These are phyloP conservation scores for Chloropsis cyanopogon DNA, from an alignment of 2,113 vertebrate genomes.

Conservation along the genomic window DNA sequence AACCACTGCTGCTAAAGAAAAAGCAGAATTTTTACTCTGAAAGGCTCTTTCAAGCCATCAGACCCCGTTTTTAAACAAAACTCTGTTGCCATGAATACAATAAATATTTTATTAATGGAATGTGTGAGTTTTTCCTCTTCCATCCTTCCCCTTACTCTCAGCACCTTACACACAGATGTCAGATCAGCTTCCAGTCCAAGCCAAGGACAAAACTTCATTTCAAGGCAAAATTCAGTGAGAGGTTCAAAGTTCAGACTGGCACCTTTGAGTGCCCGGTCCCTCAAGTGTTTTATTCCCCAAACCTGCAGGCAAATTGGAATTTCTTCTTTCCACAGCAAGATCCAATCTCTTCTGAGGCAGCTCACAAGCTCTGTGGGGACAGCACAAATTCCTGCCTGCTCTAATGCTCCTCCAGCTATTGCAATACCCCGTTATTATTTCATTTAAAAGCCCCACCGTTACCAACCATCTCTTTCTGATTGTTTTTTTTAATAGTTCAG, in stretches of 20 bases:
- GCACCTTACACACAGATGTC: not conserved
- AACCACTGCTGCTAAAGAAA: not conserved
- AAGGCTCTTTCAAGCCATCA: not conserved
- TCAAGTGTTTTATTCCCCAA: not conserved
- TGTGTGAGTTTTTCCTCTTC: constrained; percentile 3
- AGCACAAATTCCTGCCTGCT: not conserved
- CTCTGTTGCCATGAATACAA: not conserved
- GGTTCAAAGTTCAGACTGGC: not conserved
- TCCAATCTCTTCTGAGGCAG: not conserved
- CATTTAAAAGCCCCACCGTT: not conserved
- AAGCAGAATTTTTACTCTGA: not conserved
- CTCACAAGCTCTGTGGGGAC: not conserved
- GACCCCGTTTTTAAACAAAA: not conserved
- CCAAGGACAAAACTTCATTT: not conserved
- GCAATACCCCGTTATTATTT: not conserved
- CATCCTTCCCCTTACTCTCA: not conserved
- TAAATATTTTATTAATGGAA: constrained; percentile 68
- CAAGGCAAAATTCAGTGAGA: not conserved
- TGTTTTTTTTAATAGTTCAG: not conserved
- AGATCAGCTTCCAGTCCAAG: not conserved
- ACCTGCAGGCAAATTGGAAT: not conserved
- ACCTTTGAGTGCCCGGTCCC: not conserved
- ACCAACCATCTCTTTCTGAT: not conserved
- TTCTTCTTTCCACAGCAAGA: not conserved
- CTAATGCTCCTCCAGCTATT: not conserved